Percentiles rank a stretch among this genome's conserved stretches.
phyloP scores from a whole-genome alignment of 53 echinoderm and acorn worm species.

The Echinarachnius parma region DNA sequence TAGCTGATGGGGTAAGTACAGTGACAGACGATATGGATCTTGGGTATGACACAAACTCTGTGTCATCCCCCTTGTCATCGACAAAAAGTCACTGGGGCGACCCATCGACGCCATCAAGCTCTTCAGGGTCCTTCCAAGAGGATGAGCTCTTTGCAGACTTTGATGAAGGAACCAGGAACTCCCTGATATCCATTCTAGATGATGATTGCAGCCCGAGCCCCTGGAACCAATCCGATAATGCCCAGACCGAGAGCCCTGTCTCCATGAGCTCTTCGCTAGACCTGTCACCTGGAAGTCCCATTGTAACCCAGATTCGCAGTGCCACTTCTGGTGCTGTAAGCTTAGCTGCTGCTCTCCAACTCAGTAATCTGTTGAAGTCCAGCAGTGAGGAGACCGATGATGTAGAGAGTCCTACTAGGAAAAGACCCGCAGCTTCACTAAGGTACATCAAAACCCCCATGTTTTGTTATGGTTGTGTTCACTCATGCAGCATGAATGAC shows the following conservation, averaged over 20 bases:
- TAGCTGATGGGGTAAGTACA: constrained; percentile 33
- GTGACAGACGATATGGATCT: constrained; percentile 36
- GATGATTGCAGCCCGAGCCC: constrained; percentile 39
- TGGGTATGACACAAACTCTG: constrained; percentile 51
- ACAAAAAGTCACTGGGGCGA: constrained; percentile 41
- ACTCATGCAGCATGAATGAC: constrained; percentile 38
- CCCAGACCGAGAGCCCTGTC: no score
- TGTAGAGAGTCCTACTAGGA: constrained; percentile 10
- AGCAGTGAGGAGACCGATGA: constrained; percentile 2
- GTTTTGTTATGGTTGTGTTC: constrained; percentile 48
- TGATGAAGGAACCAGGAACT: constrained; percentile 80
- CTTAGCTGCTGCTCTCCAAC: constrained; percentile 32
- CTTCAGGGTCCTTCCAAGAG: constrained; percentile 7
- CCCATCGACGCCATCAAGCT: constrained; percentile 29
- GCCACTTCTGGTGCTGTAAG: constrained; percentile 13
- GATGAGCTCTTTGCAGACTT: constrained; percentile 29
- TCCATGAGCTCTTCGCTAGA: constrained; percentile 16
- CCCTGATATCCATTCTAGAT: constrained; percentile 74
- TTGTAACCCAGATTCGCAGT: constrained; percentile 17
- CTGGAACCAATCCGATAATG: no score
- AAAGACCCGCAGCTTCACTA: constrained; percentile 28
- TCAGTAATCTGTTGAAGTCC: constrained; percentile 24
- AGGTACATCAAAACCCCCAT: constrained; percentile 41
- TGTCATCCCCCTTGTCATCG: constrained; percentile 40
- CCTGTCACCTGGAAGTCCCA: constrained; percentile 31